phyloP scores from a whole-genome alignment of 2,888 invertebrate species.

The Galerucella nymphaeae region DNA sequence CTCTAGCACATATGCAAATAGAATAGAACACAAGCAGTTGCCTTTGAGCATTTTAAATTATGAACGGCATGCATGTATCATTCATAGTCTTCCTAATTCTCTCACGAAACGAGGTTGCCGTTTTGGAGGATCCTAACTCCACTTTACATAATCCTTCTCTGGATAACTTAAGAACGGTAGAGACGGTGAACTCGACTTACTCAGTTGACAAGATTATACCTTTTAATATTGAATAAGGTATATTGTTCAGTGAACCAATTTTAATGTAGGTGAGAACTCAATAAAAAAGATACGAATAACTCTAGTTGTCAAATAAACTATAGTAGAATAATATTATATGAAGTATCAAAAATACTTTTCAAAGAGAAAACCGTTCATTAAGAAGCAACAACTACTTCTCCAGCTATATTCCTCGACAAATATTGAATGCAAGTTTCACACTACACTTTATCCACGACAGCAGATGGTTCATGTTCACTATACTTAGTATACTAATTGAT shows the following conservation, averaged over 20 bases:
- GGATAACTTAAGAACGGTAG: slow-evolving; percentile 12
- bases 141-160: slow-evolving; percentile 28
- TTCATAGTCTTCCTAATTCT: slow-evolving; percentile 43
- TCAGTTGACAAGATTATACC: neutral
- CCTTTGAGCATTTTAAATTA: slow-evolving; percentile 44
- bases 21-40: slow-evolving; percentile 37
- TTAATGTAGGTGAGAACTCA: too few relatives aligned
- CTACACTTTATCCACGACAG: too few relatives aligned
- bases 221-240: neutral
- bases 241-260: neutral
- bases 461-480: too few relatives aligned
- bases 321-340: too few relatives aligned
- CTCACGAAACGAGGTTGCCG: slow-evolving; percentile 26
- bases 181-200: neutral
- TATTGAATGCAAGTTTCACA: too few relatives aligned
- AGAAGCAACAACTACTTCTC: too few relatives aligned
- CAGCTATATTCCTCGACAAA: too few relatives aligned
- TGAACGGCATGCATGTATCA: slow-evolving; percentile 43
- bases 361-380: too few relatives aligned
- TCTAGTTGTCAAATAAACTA: too few relatives aligned
- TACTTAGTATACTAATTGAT: too few relatives aligned
- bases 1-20: slow-evolving; percentile 36
- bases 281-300: too few relatives aligned
- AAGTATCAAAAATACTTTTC: too few relatives aligned
- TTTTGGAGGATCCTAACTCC: slow-evolving; percentile 32